phyloP scores from a whole-genome alignment of 2,888 invertebrate species.

The Latrodectus elegans region DNA sequence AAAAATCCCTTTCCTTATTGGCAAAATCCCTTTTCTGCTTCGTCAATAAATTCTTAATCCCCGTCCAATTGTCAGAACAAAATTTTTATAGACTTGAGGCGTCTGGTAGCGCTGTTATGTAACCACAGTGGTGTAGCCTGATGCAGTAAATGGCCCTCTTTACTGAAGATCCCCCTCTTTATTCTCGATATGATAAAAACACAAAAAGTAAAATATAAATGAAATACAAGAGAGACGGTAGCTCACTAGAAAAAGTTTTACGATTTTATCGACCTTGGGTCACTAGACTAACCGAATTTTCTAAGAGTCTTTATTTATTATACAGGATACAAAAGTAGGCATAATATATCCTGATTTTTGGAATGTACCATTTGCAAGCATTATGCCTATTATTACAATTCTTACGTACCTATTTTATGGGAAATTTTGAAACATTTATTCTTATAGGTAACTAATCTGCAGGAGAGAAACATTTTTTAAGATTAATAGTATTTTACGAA shows the following conservation, averaged over 20 bases:
- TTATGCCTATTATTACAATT: too few species aligned
- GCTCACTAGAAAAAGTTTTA: slow-evolving; percentile 50
- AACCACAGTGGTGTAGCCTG: slow-evolving; percentile 44
- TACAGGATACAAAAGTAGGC: neutral
- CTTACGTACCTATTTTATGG: too few species aligned
- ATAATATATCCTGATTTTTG: neutral
- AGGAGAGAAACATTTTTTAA: too few species aligned
- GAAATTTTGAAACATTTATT: too few species aligned
- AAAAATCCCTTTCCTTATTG: neutral
- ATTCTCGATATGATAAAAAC: neutral
- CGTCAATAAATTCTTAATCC: slow-evolving; percentile 51
- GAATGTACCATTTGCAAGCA: neutral
- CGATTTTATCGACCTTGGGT: slow-evolving; percentile 25
- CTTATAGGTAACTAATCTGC: too few species aligned
- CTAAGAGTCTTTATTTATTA: neutral
- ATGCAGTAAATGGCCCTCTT: slow-evolving; percentile 56
- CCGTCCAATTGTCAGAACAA: slow-evolving; percentile 16
- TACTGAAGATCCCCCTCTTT: slow-evolving; percentile 16
- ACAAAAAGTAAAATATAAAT: neutral
- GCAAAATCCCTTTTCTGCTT: neutral
- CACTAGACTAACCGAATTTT: neutral
- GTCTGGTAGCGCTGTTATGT: slow-evolving; percentile 51
- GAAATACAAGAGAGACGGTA: slow-evolving; percentile 27
- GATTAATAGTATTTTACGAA: too few species aligned
- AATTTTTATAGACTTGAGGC: slow-evolving; percentile 57